phyloP scores from a whole-genome alignment of 2,888 invertebrate genomes.

The Brenthis hecate region DNA sequence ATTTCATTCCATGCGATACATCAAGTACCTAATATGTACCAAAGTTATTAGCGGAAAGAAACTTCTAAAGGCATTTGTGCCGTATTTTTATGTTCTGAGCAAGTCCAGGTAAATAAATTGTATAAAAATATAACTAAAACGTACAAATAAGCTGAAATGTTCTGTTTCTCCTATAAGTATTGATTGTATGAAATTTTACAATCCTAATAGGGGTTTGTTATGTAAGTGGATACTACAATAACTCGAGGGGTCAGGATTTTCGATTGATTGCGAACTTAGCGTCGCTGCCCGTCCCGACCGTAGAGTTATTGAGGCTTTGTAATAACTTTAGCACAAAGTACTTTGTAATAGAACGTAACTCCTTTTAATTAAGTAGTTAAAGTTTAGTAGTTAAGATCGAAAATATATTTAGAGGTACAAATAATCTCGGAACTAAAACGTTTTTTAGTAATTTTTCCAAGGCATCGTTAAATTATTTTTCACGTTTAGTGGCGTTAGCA shows the following conservation, averaged over 20 bases:
- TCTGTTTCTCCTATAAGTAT: background rate
- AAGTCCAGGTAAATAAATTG: too few species aligned
- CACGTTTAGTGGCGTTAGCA: constrained; percentile 36
- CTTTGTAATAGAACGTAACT: constrained; percentile 13
- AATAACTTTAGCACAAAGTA: constrained; percentile 10
- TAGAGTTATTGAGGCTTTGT: constrained; percentile 14
- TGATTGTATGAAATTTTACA: constrained; percentile 10
- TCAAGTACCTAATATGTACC: too few species aligned
- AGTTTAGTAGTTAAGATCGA: background rate
- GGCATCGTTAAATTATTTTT: constrained; percentile 33
- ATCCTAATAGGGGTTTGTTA: constrained; percentile 15
- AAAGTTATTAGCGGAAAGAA: too few species aligned
- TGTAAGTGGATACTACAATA: constrained; percentile 17
- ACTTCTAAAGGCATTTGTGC: too few species aligned
- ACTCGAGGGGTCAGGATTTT: constrained; percentile 15
- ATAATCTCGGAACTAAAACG: too few species aligned
- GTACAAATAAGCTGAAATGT: background rate
- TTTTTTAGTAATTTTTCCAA: background rate
- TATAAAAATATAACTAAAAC: too few species aligned
- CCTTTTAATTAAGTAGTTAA: constrained; percentile 17
- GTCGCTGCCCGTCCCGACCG: constrained; percentile 10
- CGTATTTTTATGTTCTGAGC: too few species aligned
- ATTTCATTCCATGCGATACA: too few species aligned
- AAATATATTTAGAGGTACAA: too few species aligned
- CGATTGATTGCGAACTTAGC: constrained; percentile 18